These are phyloP conservation scores for Acanthornis magna DNA, from an alignment of 2,797 vertebrate genomes.

Conservation along the genomic window DNA sequence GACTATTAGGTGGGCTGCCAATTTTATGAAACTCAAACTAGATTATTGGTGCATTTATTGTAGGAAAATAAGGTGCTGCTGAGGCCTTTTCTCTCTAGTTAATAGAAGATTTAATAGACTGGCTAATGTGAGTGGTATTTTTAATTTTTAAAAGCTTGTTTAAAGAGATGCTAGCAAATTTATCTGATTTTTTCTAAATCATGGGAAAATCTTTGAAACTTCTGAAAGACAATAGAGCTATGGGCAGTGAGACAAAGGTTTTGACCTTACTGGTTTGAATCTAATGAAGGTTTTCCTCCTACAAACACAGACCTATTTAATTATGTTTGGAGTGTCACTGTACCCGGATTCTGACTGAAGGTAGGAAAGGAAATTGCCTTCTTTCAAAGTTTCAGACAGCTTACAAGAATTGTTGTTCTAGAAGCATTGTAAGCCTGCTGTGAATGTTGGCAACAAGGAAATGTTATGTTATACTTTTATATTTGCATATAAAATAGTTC, in stretches of 20 bases:
- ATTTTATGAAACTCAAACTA: background rate
- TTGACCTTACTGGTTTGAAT: background rate
- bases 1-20: background rate
- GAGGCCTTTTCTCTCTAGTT: background rate
- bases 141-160: background rate
- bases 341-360: background rate
- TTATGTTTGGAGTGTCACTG: constrained; percentile 7
- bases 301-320: background rate
- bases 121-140: background rate
- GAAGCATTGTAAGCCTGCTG: background rate
- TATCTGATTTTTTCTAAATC: background rate
- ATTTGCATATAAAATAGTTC: background rate
- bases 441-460: background rate
- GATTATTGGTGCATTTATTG: background rate
- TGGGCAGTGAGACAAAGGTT: background rate
- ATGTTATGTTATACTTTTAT: background rate
- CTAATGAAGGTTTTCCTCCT: background rate
- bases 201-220: background rate
- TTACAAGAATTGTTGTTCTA: background rate
- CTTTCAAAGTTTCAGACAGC: background rate
- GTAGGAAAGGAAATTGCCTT: background rate
- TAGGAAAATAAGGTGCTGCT: background rate
- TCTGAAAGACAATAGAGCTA: background rate
- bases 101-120: background rate
- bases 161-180: background rate